Conservation (phyloP, 2,797 vertebrate genomes). For the Platyrinchus mystaceus region DNA sequence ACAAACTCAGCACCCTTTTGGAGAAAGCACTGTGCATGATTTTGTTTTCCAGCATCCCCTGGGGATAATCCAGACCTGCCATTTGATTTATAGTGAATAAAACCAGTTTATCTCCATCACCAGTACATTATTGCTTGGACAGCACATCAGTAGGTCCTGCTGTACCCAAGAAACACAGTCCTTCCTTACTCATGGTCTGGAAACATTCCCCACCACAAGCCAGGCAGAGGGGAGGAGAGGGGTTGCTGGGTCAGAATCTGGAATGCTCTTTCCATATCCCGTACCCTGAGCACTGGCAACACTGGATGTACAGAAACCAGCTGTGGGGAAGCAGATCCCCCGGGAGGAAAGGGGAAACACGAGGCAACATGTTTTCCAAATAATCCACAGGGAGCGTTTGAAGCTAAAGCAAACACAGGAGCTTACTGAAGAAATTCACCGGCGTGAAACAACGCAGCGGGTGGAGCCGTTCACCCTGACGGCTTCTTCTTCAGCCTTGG, state of each 20-base stretch:
- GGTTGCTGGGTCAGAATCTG: accelerated
- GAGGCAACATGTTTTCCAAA: not conserved
- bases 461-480: not conserved
- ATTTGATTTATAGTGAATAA: not conserved
- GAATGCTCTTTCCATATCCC: not conserved
- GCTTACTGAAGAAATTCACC: not conserved
- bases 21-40: not conserved
- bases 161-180: accelerated
- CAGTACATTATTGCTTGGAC: accelerated
- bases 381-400: not conserved
- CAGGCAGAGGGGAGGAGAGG: not conserved
- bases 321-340: not conserved
- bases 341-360: not conserved
- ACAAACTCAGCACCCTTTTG: accelerated
- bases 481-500: no score
- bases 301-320: not conserved
- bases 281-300: accelerated
- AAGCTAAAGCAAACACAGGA: not conserved
- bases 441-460: not conserved
- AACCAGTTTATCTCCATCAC: not conserved
- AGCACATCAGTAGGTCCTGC: not conserved
- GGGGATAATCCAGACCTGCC: not conserved
- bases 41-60: not conserved
- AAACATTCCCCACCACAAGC: not conserved
- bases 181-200: not conserved